phyloP scores from a whole-genome alignment of 1,140 invertebrate genomes.

The Sipha flava region DNA sequence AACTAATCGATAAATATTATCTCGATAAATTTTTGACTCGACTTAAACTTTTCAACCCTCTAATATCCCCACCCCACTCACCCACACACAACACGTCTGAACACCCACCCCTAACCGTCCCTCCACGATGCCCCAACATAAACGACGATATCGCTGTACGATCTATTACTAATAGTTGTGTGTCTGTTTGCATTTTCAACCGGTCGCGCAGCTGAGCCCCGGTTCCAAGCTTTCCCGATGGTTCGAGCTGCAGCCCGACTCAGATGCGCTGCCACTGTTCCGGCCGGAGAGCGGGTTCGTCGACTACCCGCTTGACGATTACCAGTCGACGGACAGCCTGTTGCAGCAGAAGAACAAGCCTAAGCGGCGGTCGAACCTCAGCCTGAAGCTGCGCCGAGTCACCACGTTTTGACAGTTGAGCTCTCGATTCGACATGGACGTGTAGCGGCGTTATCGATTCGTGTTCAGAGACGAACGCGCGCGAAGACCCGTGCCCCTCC shows the following conservation, averaged over 20 bases:
- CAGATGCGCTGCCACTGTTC: conserved; percentile 51
- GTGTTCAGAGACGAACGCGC: too few relatives aligned
- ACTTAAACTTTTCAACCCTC: too few relatives aligned
- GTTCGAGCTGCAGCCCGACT: conserved; percentile 49
- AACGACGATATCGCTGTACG: too few relatives aligned
- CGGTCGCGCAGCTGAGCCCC: conserved; percentile 51
- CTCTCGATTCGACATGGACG: background rate
- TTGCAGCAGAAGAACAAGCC: conserved; percentile 39
- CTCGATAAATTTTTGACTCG: too few relatives aligned
- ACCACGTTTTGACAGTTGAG: conserved; percentile 50
- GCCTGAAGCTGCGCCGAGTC: conserved; percentile 55
- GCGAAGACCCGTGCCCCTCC: too few relatives aligned
- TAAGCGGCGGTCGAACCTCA: conserved; percentile 53
- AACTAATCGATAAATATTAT: too few relatives aligned
- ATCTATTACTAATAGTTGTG: too few relatives aligned
- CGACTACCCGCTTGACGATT: conserved; percentile 50
- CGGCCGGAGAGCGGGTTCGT: conserved; percentile 63
- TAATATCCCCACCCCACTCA: too few relatives aligned
- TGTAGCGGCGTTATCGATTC: background rate
- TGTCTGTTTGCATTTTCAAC: background rate
- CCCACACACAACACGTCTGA: too few relatives aligned
- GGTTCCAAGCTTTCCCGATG: conserved; percentile 62
- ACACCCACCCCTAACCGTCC: too few relatives aligned
- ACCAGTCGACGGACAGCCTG: conserved; percentile 51
- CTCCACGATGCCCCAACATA: too few relatives aligned